These are phyloP conservation scores for Dipus sagitta DNA, from an alignment of 2,797 vertebrate genomes.

Conservation along the genomic window DNA sequence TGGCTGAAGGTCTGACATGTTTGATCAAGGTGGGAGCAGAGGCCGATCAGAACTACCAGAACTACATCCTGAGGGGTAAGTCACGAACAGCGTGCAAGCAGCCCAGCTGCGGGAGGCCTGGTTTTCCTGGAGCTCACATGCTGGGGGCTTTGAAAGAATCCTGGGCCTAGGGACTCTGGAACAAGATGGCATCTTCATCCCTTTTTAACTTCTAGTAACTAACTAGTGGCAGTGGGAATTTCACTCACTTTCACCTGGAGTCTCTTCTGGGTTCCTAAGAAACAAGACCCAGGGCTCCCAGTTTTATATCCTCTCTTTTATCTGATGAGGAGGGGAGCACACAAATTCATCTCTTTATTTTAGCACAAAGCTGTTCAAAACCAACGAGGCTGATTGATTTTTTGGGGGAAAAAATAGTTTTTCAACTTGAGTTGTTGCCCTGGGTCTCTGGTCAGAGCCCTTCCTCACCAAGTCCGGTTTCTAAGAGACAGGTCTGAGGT, in stretches of 20 bases:
- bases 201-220: neutral
- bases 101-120: neutral
- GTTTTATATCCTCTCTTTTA: neutral
- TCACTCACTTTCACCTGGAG: neutral
- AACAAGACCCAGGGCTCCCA: neutral
- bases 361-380: conserved; percentile 9
- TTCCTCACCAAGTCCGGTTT: neutral
- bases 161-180: neutral
- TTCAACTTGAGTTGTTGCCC: neutral
- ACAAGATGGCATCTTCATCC: neutral
- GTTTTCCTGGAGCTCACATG: neutral
- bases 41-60: conserved; percentile 99
- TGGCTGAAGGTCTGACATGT: conserved; percentile 96
- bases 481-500: neutral
- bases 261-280: neutral
- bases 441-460: neutral
- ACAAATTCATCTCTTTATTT: neutral
- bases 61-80: conserved; percentile 98
- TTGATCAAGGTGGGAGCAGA: conserved; percentile 98
- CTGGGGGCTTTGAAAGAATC: neutral
- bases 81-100: rapidly evolving
- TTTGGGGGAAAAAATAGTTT: neutral
- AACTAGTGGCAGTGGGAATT: neutral
- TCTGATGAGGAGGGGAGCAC: neutral
- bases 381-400: neutral